Evolutionary conservation across 2,113 vertebrate genomes (phyloP), one percentile per base, ranked within the genome.

Genomic region (Panthera uncia): DNA sequence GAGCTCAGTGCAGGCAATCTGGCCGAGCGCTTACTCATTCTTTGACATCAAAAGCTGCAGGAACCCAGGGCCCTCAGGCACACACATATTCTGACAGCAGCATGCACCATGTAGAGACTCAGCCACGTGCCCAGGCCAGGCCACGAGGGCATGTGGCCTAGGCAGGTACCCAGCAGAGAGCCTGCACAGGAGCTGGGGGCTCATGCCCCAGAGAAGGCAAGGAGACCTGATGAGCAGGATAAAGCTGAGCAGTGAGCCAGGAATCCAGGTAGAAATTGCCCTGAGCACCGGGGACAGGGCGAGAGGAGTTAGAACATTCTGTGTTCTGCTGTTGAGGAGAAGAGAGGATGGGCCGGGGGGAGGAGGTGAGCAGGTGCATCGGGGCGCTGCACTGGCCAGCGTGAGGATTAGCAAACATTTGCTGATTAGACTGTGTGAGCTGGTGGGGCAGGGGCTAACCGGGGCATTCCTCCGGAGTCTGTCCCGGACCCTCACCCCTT

Each of bases 1-100:
- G 27, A 69, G 61, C 33, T 19, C n/a, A 3, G n/a, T 3, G 71
- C 0, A 0, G 57, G 29, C 12, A 1, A 7, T 13, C n/a, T 9
- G 38, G 27, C 31, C 4, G 1, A 65, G 71, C 0, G 0, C 38
- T n/a, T 33, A 10, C 25, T 68, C 48, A 14, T 78, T 48, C 63
- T 86, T 74, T 38, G 69, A 74, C 41, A 55, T 48, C 36, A 84
- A 82, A 93, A 85, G 38, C 48, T 48, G 7, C 88, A 55, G 92
- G 81, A 52, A 45, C 74, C 45, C 66, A 57, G 12, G 15, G 61
- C 48, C 41, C 31, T 83, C 66, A 25, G 1, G 15, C 69, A 63
- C 25, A 68, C 65, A 48, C 4, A 23, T 3, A 36, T 36, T 38
- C 45, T 38, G 65, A 78, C 1, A 4, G 73, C 81, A 91, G 14